Conservation (phyloP, 30 jellyfish, hydroid and myxozoan species). For the Rhopilema esculentum region DNA sequence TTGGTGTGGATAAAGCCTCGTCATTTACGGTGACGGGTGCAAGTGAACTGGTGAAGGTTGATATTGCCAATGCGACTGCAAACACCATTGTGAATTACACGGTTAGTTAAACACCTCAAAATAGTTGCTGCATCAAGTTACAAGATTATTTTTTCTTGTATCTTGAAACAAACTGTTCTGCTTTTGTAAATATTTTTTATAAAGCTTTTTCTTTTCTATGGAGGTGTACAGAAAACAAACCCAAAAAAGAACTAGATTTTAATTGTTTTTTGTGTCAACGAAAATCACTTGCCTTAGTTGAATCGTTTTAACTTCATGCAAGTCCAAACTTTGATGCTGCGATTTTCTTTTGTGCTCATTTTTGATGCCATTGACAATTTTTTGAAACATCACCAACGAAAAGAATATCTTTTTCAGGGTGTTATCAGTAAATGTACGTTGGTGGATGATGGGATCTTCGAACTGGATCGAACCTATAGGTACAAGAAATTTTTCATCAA, state of each 20-base stretch:
- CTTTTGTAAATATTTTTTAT: too few species aligned
- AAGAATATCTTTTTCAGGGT: slow-evolving; percentile 14
- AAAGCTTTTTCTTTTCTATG: too few species aligned
- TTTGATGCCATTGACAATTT: too few species aligned
- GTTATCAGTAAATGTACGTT: not conserved
- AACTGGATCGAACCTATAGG: slow-evolving; percentile 16
- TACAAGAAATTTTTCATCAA: not conserved
- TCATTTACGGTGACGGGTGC: not conserved
- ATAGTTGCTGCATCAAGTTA: too few species aligned
- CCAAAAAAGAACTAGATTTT: too few species aligned
- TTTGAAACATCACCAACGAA: too few species aligned
- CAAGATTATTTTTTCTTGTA: too few species aligned
- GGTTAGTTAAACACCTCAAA: too few species aligned
- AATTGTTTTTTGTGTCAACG: too few species aligned
- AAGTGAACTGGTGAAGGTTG: not conserved
- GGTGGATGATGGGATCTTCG: slow-evolving; percentile 23
- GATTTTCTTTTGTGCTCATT: not conserved
- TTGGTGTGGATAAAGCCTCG: not conserved
- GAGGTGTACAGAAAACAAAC: too few species aligned
- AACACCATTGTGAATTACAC: not conserved
- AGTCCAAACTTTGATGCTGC: not conserved
- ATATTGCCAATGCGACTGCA: not conserved
- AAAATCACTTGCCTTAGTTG: too few species aligned
- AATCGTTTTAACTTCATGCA: not conserved
- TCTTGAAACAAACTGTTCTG: too few species aligned